Evolutionary conservation across 2,113 vertebrate genomes (phyloP).

Genomic region (Pygoscelis adeliae): DNA sequence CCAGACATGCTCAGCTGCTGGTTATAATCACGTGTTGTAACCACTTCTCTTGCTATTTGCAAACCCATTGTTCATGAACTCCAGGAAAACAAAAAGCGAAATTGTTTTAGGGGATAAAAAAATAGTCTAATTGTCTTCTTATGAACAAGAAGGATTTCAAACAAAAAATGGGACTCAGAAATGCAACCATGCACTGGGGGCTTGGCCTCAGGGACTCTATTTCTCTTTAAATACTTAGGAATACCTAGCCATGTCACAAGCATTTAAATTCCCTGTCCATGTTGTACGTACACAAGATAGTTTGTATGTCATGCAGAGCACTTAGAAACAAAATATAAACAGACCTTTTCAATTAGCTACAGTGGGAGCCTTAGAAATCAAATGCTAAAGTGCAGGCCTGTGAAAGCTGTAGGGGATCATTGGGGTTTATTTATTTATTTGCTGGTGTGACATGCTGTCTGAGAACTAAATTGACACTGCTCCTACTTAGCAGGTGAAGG

Average conservation of each 20-base stretch:
- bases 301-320: not conserved
- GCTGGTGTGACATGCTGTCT: not conserved
- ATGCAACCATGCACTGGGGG: not conserved
- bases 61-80: not conserved
- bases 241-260: not conserved
- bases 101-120: not conserved
- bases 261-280: not conserved
- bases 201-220: not conserved
- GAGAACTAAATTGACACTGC: not conserved
- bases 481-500: not conserved
- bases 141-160: not conserved
- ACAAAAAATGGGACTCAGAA: not conserved
- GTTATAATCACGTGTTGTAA: not conserved
- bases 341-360: not conserved
- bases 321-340: not conserved
- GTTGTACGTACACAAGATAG: not conserved
- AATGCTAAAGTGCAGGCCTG: not conserved
- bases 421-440: not conserved
- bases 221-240: not conserved
- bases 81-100: not conserved
- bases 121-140: not conserved
- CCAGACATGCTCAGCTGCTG: not conserved
- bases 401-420: not conserved
- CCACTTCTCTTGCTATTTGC: constrained; percentile 10
- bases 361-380: not conserved